Base-by-base conservation (phyloP, 92 coral and sea anemone genomes). In the Porites evermanni region DNA sequence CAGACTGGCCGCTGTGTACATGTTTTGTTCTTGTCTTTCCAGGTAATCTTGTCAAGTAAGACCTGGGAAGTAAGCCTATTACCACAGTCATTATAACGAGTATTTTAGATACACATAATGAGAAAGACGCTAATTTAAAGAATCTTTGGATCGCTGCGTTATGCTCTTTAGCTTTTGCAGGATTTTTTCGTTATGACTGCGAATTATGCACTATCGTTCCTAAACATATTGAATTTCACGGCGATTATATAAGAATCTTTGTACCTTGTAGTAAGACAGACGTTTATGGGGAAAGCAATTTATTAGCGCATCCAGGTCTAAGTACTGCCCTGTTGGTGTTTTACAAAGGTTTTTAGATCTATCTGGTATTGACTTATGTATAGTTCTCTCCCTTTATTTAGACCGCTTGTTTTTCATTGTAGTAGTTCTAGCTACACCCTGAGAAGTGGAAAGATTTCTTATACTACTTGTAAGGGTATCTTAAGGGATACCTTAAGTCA, bases 281-380 rank as follows among this genome's bases (percentile, higher is more conserved):
- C n/a, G 32, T 29, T 29, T 29, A 29, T 29, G 2, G 32, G 32
- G 32, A 29, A 29, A 2, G 32, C 32, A 29, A 68, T 64, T 79
- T 56, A 81, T 90, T 19, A 86, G 74, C n/a, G 69, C 78, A 14
- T 67, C 81, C 38, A 60, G 67, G 6, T 52, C 53, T 44, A 75
- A 81, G 64, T 91, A 91, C 76, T 91, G 93, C 47, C 93, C 91
- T 16, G 88, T 91, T 5, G 67, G 68, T 18, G 50, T 91, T 38
- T 26, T 86, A 72, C 69, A 79, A 72, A 59, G 86, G 59, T 90
- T 80, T 73, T 11, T 90, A 54, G n/a, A 7, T 6, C 13, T 47
- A 5, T 86, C 77, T 13, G 64, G 67, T 53, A 58, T 85, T 61
- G 12, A 70, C 38, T 70, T n/a, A 50, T 32, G 18, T 32, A 21